phyloP scores from a whole-genome alignment of 2,888 invertebrate genomes.

The Tipula lateralis region DNA sequence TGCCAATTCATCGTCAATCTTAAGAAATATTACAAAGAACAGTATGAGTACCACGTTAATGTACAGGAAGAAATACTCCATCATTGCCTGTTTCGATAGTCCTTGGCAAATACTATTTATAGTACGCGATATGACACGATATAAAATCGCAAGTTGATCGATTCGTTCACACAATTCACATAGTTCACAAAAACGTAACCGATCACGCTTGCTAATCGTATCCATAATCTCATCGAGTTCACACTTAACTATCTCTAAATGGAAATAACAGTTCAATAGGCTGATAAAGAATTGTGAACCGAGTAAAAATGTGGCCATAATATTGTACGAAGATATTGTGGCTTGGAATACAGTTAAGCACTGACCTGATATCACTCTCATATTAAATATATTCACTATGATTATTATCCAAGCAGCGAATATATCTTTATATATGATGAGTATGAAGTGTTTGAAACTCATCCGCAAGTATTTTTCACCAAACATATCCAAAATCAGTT shows the following conservation, averaged over 20 bases:
- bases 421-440: neutral
- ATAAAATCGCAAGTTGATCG: neutral
- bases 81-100: neutral
- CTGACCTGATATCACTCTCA: neutral
- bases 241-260: neutral
- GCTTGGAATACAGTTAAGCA: neutral
- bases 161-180: neutral
- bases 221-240: neutral
- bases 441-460: neutral
- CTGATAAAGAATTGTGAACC: neutral
- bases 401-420: neutral
- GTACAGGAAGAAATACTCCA: neutral
- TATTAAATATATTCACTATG: neutral
- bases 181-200: neutral
- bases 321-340: neutral
- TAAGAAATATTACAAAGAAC: neutral
- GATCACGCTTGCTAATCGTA: neutral
- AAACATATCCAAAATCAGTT: neutral
- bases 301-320: neutral
- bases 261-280: neutral
- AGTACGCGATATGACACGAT: neutral
- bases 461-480: neutral
- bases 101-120: neutral
- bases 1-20: neutral
- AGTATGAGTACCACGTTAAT: neutral